Evolutionary conservation across 2,113 vertebrate genomes (phyloP).

Genomic region (Macquaria australasica): DNA sequence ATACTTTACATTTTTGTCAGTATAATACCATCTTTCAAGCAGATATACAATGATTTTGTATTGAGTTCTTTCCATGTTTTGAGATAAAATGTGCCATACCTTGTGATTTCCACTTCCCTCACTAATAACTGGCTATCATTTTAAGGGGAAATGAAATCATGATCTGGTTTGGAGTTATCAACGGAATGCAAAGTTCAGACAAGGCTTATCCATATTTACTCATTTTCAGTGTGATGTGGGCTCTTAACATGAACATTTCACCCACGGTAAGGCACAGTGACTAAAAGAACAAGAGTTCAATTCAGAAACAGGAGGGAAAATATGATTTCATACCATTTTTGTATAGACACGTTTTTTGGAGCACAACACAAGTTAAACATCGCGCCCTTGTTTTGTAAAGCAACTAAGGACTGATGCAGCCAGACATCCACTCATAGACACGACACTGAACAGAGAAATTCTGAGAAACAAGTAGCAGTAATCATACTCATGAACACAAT

Average conservation of each 20-base stretch:
- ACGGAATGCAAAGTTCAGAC: slow-evolving; percentile 28
- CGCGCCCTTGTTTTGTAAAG: slow-evolving; percentile 68
- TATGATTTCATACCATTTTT: slow-evolving; percentile 36
- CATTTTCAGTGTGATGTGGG: slow-evolving; percentile 57
- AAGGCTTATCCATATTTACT: slow-evolving; percentile 33
- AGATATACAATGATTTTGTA: slow-evolving; percentile 14
- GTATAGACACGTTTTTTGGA: slow-evolving; percentile 23
- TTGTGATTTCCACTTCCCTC: slow-evolving; percentile 1
- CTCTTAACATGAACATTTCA: slow-evolving; percentile 54
- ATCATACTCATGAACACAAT: slow-evolving; percentile 70
- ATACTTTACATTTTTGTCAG: slow-evolving; percentile 42
- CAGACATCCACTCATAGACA: slow-evolving; percentile 68
- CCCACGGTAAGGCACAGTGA: slow-evolving; percentile 87
- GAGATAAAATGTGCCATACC: slow-evolving; percentile 32
- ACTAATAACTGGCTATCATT: background rate
- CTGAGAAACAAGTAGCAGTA: slow-evolving; percentile 66
- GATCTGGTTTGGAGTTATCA: slow-evolving; percentile 16
- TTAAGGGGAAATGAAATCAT: slow-evolving; percentile 5
- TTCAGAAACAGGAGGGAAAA: slow-evolving; percentile 49
- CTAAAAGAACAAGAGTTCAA: slow-evolving; percentile 70
- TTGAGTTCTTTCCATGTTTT: slow-evolving; percentile 18
- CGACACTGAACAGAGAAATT: slow-evolving; percentile 71
- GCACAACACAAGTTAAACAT: slow-evolving; percentile 59
- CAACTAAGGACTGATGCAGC: slow-evolving; percentile 60
- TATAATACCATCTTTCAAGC: slow-evolving; percentile 34